Conservation (phyloP, 2,113 vertebrate species). For the Trogon melanurus region DNA sequence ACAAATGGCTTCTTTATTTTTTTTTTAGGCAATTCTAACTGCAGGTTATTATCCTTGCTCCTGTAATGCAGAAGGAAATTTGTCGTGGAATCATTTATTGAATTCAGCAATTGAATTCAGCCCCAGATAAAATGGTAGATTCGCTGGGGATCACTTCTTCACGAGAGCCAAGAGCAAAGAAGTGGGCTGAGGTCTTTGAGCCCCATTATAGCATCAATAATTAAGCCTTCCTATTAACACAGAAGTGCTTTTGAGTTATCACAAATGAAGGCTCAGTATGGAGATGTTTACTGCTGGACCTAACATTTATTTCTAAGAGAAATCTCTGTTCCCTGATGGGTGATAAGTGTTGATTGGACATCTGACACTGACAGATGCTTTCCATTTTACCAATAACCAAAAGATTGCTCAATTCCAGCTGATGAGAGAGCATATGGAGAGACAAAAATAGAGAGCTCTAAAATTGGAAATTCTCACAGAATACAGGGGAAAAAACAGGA, state of each 20-base stretch:
- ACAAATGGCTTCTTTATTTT: background rate
- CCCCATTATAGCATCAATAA: background rate
- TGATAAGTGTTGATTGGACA: background rate
- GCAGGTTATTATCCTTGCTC: background rate
- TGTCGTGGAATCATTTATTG: background rate
- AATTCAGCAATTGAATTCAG: background rate
- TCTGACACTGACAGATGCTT: background rate
- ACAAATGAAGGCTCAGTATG: background rate
- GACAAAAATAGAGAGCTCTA: background rate
- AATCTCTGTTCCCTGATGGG: background rate
- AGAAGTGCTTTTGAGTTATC: background rate
- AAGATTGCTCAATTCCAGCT: background rate
- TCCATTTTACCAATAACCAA: background rate
- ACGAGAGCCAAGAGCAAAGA: background rate
- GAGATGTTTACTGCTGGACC: background rate
- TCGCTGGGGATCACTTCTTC: accelerated
- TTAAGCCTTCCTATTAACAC: background rate
- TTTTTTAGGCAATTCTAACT: background rate
- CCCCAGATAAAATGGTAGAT: background rate
- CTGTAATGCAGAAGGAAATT: background rate
- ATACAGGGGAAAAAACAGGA: background rate
- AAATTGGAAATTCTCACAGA: background rate
- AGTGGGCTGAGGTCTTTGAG: background rate
- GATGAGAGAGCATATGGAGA: background rate
- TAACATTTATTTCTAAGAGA: background rate